These are phyloP conservation scores for Macrotus californicus DNA, from an alignment of 2,113 vertebrate genomes.

Conservation along the genomic window DNA sequence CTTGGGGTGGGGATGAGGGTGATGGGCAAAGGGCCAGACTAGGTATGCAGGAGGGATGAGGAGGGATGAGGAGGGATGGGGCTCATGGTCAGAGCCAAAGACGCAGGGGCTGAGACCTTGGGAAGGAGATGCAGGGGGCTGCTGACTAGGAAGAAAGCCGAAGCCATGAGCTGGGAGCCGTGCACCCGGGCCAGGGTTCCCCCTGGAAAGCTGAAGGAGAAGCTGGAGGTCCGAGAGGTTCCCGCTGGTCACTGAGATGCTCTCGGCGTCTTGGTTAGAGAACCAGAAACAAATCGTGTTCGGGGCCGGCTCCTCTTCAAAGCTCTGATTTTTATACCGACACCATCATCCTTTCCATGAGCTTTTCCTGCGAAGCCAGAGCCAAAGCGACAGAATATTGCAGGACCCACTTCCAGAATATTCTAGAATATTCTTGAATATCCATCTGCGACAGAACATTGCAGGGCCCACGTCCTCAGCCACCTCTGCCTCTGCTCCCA, in stretches of 20 bases:
- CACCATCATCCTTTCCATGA: background rate
- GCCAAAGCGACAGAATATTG: background rate
- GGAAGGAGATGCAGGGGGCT: no score
- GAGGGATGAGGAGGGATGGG: accelerated
- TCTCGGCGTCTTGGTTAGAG: background rate
- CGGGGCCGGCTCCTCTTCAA: background rate
- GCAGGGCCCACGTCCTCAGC: background rate
- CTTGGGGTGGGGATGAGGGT: background rate
- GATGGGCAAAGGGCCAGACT: no score
- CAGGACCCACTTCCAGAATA: no score
- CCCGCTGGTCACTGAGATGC: background rate
- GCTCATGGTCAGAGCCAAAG: background rate
- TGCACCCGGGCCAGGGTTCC: background rate
- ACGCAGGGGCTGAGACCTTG: background rate
- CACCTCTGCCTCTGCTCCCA: background rate
- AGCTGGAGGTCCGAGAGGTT: background rate
- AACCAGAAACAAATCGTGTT: background rate
- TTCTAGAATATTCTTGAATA: no score
- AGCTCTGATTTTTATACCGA: background rate
- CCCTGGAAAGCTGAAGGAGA: background rate
- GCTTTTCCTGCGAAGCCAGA: background rate
- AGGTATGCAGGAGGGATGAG: no score
- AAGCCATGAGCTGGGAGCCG: background rate
- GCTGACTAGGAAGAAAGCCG: background rate
- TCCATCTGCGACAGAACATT: no score